Percentiles rank a stretch among this genome's conserved stretches.
phyloP scores from a whole-genome alignment of 2,113 vertebrate species.

The Chlamydotis undulata region DNA sequence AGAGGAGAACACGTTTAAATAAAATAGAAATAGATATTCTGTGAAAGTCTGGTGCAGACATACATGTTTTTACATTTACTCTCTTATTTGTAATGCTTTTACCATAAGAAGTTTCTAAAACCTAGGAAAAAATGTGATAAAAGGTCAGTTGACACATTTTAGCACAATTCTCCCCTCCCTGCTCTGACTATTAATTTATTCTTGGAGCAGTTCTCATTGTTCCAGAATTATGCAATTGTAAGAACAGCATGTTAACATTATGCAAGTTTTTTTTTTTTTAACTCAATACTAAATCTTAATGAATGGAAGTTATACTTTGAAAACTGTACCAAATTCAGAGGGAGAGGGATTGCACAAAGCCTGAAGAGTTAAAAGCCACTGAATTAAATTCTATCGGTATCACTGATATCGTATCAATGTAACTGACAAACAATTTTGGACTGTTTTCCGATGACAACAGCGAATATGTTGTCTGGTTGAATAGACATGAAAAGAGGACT shows the following conservation, averaged over 20 bases:
- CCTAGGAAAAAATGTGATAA: neutral
- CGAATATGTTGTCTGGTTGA: neutral
- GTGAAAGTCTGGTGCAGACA: neutral
- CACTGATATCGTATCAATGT: accelerated
- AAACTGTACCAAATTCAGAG: neutral
- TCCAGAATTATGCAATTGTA: neutral
- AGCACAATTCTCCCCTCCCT: neutral
- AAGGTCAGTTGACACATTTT: neutral
- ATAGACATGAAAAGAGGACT: neutral
- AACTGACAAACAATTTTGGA: neutral
- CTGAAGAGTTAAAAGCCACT: neutral
- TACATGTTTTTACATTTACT: neutral
- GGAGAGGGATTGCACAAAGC: neutral
- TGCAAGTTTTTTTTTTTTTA: neutral
- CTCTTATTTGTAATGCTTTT: neutral
- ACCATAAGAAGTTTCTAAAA: neutral
- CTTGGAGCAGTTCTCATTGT: neutral
- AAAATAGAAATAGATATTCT: constrained; percentile 9
- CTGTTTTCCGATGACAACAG: neutral
- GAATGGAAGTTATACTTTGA: neutral
- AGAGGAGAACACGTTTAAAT: neutral
- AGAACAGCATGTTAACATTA: neutral
- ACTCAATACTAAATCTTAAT: neutral
- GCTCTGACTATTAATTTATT: neutral
- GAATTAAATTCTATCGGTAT: neutral